These are phyloP conservation scores for Nomada fabriciana DNA, from an alignment of 2,888 invertebrate species.

Conservation along the genomic window DNA sequence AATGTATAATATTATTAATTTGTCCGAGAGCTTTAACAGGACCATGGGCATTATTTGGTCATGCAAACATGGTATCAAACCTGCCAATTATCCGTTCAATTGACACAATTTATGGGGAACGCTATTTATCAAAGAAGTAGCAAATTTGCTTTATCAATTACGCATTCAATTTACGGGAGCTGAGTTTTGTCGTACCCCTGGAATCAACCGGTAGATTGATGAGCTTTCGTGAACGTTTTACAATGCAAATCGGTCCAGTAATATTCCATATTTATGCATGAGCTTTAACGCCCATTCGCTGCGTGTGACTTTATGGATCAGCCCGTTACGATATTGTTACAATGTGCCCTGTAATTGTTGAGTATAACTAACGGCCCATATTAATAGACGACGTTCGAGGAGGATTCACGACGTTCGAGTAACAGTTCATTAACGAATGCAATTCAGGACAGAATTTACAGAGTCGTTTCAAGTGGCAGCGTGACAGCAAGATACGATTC, in stretches of 20 bases:
- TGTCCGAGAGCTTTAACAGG: background rate
- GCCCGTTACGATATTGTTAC: background rate
- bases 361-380: background rate
- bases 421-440: constrained; percentile 8
- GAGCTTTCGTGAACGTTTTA: background rate
- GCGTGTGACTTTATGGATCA: background rate
- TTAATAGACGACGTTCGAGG: background rate
- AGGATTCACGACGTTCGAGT: background rate
- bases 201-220: background rate
- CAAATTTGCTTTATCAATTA: background rate
- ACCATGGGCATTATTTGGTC: background rate
- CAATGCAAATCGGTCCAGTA: background rate
- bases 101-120: background rate
- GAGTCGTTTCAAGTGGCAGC: background rate
- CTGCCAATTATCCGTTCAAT: background rate
- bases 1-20: too few species aligned
- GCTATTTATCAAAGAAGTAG: background rate
- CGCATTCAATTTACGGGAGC: background rate
- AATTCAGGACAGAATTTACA: constrained; percentile 1
- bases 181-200: background rate
- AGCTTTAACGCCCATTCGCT: constrained; percentile 1
- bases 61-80: background rate
- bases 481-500: background rate
- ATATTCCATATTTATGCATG: constrained; percentile 19
- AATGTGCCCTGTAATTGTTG: background rate